phyloP scores from a whole-genome alignment of 2,113 vertebrate species.

The Lates calcarifer region DNA sequence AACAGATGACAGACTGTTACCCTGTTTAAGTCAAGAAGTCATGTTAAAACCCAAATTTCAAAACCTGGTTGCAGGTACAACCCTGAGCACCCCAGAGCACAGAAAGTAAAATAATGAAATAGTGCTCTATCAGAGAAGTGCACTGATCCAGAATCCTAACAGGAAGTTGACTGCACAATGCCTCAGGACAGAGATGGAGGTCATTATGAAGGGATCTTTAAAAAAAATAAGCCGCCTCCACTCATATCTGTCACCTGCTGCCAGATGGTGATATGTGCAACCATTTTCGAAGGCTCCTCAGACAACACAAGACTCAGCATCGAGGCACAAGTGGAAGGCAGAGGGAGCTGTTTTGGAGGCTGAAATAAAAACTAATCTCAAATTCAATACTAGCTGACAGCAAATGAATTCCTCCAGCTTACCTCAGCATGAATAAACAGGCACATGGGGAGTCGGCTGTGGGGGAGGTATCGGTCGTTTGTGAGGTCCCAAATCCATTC shows the following conservation, averaged over 20 bases:
- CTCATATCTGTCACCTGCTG: constrained; percentile 74
- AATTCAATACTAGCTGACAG: constrained; percentile 95
- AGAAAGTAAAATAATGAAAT: constrained; percentile 48
- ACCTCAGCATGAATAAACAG: constrained; percentile 96
- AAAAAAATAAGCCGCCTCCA: constrained; percentile 45
- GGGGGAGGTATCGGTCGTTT: constrained; percentile 74
- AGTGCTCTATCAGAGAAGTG: constrained; percentile 41
- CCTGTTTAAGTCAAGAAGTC: constrained; percentile 17
- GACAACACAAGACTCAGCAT: constrained; percentile 66
- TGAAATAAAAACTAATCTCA: constrained; percentile 95
- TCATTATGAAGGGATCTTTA: constrained; percentile 70
- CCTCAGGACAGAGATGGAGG: constrained; percentile 61
- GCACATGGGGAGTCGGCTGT: constrained; percentile 75
- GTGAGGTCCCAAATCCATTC: constrained; percentile 82
- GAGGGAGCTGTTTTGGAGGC: constrained; percentile 87
- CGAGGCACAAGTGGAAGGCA: constrained; percentile 74
- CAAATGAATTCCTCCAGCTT: constrained; percentile 94
- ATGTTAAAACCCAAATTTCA: constrained; percentile 15
- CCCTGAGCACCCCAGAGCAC: constrained; percentile 15
- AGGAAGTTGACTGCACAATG: constrained; percentile 62
- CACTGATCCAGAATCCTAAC: constrained; percentile 65
- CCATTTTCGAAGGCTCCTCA: constrained; percentile 55
- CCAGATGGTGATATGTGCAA: constrained; percentile 68
- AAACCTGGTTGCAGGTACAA: constrained; percentile 35
- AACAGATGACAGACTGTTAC: constrained; percentile 16